Evolutionary conservation across 2,888 invertebrate genomes (phyloP).

Genomic region (Zygogramma bicolorata): DNA sequence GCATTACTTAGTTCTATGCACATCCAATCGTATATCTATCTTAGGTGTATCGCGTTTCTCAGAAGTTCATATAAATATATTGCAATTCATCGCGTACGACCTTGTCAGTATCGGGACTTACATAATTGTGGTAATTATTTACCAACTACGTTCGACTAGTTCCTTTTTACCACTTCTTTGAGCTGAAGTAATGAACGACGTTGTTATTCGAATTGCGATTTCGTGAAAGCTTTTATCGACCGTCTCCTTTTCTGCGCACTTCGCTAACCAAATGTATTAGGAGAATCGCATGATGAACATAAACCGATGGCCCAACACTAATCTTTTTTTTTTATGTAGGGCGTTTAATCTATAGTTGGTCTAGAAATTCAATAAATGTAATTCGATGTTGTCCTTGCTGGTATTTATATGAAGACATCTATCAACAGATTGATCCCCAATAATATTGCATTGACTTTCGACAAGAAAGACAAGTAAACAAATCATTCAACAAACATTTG

Average conservation of each 20-base stretch:
- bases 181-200: neutral
- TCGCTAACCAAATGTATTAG: neutral
- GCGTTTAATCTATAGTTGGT: too few species aligned
- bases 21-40: neutral
- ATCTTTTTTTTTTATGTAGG: too few species aligned
- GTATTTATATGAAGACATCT: too few species aligned
- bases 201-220: neutral
- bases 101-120: conserved; percentile 21
- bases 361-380: too few species aligned
- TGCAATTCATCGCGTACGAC: conserved; percentile 23
- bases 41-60: neutral
- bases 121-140: conserved; percentile 20
- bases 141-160: conserved; percentile 14
- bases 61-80: conserved; percentile 12
- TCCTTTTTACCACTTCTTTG: conserved; percentile 3
- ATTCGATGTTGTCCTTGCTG: too few species aligned
- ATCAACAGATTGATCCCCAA: too few species aligned
- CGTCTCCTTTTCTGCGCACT: neutral
- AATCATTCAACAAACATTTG: too few species aligned
- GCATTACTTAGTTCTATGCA: neutral
- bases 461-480: too few species aligned
- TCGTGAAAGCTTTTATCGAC: neutral
- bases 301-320: neutral
- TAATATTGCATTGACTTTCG: too few species aligned
- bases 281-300: neutral